Base-by-base conservation (phyloP, 2,888 invertebrate species). In the Limnephilus auricula region DNA sequence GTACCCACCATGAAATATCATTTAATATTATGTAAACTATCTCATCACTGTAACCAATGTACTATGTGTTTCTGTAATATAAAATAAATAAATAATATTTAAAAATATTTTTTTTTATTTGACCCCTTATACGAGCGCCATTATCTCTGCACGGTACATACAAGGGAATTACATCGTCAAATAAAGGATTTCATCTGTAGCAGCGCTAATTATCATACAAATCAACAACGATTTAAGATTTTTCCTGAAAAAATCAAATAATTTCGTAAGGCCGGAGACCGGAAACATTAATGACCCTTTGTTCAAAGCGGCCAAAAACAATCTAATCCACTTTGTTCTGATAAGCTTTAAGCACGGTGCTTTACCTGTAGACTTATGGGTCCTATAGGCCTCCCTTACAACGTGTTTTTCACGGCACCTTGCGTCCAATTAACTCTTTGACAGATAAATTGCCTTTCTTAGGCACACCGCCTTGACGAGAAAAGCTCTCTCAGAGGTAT, bases 361-460 rank as follows among this genome's bases (percentile, higher is more conserved):
- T 79, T 90, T 79, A 65, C 83, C 82, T 65, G 32, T 89, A 79
- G 45, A 65, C 65, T 25, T 65, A 65, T 65, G 9, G 40, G 32
- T 32, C 32, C 83, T 34, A n/a, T 37, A 83, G 37, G 65, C 85
- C 30, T 65, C 32, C 37, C 79, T 50, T 40, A 79, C 79, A 90
- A 90, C 90, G 84, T 86, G 78, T 90, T 90, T 90, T 90, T 82
- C 86, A 88, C 87, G 34, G 80, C 80, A 50, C 82, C 82, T 82
- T 90, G 88, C 82, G 45, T 88, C 82, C 88, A 88, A 90, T 87
- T 90, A 90, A 90, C 88, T 88, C 82, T 37, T 88, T 90, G 88
- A 88, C 86, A 90, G 79, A 87, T 90, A 34, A 87, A 90, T 50
- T 90, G 37, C 80, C 87, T 79, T 79, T 78, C 83, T 65, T 83